Evolutionary conservation across 2,888 invertebrate species (phyloP).

Genomic region (Papilio demoleus): DNA sequence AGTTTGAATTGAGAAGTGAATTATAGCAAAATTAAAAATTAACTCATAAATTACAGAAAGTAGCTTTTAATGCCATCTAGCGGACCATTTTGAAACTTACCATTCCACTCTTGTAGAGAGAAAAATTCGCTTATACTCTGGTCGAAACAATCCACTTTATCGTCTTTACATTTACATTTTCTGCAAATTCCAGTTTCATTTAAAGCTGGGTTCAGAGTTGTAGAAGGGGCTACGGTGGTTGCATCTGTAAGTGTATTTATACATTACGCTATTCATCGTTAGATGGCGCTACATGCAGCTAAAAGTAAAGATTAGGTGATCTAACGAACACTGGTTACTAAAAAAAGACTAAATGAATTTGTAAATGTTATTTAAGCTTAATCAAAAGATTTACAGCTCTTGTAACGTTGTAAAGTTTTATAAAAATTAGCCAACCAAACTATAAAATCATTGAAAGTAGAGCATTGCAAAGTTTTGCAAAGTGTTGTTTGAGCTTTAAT

Average conservation of each 20-base stretch:
- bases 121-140: conserved; percentile 78
- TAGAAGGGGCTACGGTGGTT: conserved; percentile 43
- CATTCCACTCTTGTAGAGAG: conserved; percentile 81
- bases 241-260: conserved; percentile 49
- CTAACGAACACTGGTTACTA: too few species aligned
- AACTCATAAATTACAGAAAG: background rate
- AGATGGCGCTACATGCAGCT: conserved; percentile 53
- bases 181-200: conserved; percentile 77
- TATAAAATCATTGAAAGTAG: too few species aligned
- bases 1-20: background rate
- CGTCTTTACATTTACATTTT: conserved; percentile 78
- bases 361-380: too few species aligned
- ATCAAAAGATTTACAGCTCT: too few species aligned
- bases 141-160: conserved; percentile 82
- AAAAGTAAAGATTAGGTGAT: conserved; percentile 19
- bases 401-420: too few species aligned
- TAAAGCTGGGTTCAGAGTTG: conserved; percentile 45
- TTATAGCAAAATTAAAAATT: background rate
- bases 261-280: conserved; percentile 52
- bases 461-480: too few species aligned
- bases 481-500: too few species aligned
- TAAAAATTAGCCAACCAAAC: too few species aligned
- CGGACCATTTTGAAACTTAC: conserved; percentile 52
- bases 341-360: too few species aligned
- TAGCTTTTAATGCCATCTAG: conserved; percentile 18